A percentile compares a stretch with the other conserved stretches of the same genome.
These are phyloP conservation scores for Carterocephalus palaemon DNA, from an alignment of 2,888 invertebrate species.

Conservation along the genomic window DNA sequence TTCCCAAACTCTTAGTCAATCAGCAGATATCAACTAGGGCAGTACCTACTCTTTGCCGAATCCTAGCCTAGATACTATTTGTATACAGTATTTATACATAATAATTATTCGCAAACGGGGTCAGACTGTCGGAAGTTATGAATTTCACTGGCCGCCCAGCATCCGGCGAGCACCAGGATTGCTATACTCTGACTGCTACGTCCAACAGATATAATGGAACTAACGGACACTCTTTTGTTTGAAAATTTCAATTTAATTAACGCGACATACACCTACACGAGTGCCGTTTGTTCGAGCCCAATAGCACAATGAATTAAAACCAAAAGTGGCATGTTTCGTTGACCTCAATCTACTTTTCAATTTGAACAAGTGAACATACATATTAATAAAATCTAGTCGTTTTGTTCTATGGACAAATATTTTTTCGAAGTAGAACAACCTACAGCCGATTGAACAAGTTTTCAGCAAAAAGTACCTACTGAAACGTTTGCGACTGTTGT, in stretches of 20 bases:
- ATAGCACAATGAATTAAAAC: conserved; percentile 7
- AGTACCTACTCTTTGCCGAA: no score
- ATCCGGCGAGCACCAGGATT: conserved; percentile 34
- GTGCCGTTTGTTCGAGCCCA: conserved; percentile 1
- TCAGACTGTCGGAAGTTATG: conserved; percentile 35
- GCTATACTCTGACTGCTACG: conserved; percentile 23
- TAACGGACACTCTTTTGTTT: conserved; percentile 37
- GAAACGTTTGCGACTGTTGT: no score
- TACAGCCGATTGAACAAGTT: no score
- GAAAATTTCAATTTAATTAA: conserved; percentile 31
- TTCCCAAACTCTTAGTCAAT: no score
- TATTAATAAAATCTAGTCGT: no score
- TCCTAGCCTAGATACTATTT: conserved; percentile 1
- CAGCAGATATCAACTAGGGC: no score
- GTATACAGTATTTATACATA: conserved; percentile 7
- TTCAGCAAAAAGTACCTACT: no score
- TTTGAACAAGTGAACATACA: conserved; percentile 1
- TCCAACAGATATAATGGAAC: conserved; percentile 41
- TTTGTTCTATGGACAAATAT: no score
- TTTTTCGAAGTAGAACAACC: no score
- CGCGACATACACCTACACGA: conserved; percentile 20
- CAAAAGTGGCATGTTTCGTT: conserved; percentile 13
- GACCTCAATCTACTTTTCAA: conserved; percentile 5
- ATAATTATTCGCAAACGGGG: conserved; percentile 28
- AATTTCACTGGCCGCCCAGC: conserved; percentile 35